These are phyloP conservation scores for Lindbergichthys nudifrons DNA, from an alignment of 2,797 vertebrate species.

Conservation along the genomic window DNA sequence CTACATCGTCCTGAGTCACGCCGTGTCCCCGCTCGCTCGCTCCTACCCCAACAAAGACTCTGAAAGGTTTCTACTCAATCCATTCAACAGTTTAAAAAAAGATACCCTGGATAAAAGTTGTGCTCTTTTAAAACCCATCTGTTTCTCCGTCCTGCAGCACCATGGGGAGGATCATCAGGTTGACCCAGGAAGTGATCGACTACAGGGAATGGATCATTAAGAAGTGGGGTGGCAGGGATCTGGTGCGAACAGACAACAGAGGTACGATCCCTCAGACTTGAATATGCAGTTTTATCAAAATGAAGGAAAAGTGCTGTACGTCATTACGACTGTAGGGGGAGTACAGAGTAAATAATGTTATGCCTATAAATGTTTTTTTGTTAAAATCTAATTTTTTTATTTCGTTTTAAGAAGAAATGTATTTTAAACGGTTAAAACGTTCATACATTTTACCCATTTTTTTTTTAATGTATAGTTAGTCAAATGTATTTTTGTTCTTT, in stretches of 20 bases:
- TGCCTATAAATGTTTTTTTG: too few species aligned
- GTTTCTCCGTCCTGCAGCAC: constrained; percentile 82
- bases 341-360: not conserved
- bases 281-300: not conserved
- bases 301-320: not conserved
- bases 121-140: constrained; percentile 1
- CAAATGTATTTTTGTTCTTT: not conserved
- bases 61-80: constrained; percentile 87
- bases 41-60: constrained; percentile 96
- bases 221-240: constrained; percentile 91
- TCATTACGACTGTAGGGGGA: not conserved
- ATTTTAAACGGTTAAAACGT: too few species aligned
- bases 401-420: too few species aligned
- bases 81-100: not conserved
- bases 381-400: too few species aligned
- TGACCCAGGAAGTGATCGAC: constrained; percentile 97
- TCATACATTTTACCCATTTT: too few species aligned
- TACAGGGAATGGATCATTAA: constrained; percentile 97
- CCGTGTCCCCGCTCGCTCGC: constrained; percentile 93
- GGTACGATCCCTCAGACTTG: constrained; percentile 79
- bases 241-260: constrained; percentile 79
- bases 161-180: constrained; percentile 95
- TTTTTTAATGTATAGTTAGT: too few species aligned
- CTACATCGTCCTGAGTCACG: constrained; percentile 95
- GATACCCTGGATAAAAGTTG: not conserved